Conservation (phyloP, 2,888 invertebrate genomes). For the Protonemura montana region DNA sequence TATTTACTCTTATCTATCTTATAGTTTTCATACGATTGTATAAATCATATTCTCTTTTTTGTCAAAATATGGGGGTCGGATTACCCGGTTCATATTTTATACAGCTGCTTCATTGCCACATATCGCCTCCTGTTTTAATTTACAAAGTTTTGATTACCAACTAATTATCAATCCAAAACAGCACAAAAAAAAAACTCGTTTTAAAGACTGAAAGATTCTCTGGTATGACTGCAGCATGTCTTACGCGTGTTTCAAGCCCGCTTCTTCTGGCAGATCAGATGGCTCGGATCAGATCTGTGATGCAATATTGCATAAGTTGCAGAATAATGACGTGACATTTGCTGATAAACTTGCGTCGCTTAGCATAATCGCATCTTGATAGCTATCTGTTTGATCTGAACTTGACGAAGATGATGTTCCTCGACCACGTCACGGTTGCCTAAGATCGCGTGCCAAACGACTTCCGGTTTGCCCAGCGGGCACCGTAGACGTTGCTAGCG, state of each 20-base stretch:
- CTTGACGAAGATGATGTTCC: neutral
- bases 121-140: neutral
- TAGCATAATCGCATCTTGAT: neutral
- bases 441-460: conserved; percentile 8
- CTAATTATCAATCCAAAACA: neutral
- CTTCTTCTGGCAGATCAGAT: neutral
- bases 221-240: neutral
- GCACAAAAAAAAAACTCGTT: neutral
- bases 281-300: neutral
- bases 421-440: neutral
- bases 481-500: neutral
- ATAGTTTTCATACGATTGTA: neutral
- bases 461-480: neutral
- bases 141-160: conserved; percentile 4
- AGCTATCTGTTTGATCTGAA: neutral
- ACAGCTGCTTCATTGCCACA: conserved; percentile 7
- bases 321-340: conserved; percentile 1
- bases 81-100: neutral
- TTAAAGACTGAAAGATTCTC: neutral
- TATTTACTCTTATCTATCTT: neutral
- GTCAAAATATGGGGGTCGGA: neutral
- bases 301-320: neutral
- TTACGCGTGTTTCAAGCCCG: neutral
- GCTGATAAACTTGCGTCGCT: neutral
- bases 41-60: neutral